These are phyloP conservation scores for Mus spicilegus DNA, from an alignment of 2,113 vertebrate species.

Conservation along the genomic window DNA sequence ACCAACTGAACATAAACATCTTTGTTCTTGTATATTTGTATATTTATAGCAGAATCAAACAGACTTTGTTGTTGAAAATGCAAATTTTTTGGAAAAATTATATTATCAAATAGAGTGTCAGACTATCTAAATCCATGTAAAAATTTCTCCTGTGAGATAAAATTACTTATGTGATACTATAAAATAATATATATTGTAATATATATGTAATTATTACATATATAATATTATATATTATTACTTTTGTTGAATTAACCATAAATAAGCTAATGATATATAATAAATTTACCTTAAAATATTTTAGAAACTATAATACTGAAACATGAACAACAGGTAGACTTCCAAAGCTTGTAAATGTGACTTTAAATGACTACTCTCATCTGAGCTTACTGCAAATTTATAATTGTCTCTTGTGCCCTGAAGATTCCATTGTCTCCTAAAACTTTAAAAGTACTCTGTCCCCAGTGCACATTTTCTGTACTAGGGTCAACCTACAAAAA, in stretches of 20 bases:
- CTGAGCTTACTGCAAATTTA: neutral
- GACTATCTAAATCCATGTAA: constrained; percentile 9
- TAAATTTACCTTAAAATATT: constrained; percentile 27
- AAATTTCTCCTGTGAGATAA: neutral
- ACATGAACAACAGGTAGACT: neutral
- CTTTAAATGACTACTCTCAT: constrained; percentile 25
- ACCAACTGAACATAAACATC: neutral
- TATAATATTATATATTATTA: neutral
- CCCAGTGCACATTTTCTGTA: neutral
- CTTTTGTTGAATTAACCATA: neutral
- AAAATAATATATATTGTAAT: neutral
- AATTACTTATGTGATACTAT: neutral
- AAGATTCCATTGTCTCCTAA: constrained; percentile 47
- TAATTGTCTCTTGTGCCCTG: neutral
- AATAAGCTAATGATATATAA: neutral
- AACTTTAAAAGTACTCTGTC: neutral
- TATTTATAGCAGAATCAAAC: neutral
- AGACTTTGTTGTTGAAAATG: neutral
- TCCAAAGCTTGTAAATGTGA: neutral
- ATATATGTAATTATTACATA: neutral
- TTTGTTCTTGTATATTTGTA: constrained; percentile 24
- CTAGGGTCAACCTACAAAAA: neutral
- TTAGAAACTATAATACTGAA: constrained; percentile 32
- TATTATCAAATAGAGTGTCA: neutral
- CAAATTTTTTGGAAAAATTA: neutral